Percentiles rank a stretch among this genome's conserved stretches.
Evolutionary conservation across 92 coral and sea anemone species (phyloP).

Genomic region (Isaurus tuberculatus): DNA sequence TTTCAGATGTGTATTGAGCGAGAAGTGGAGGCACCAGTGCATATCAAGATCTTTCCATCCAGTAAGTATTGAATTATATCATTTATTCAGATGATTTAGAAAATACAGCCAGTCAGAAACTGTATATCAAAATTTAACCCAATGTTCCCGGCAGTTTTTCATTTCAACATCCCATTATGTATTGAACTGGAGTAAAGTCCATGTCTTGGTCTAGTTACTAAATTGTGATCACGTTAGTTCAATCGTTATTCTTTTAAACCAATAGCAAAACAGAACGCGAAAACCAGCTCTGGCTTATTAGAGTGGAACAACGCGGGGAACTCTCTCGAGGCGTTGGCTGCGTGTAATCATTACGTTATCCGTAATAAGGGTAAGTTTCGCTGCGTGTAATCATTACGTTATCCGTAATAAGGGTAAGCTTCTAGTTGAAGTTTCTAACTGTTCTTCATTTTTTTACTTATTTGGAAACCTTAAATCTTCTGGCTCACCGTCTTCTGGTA

Average conservation of each 20-base stretch:
- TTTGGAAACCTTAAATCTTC: not conserved
- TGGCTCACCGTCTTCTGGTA: no score
- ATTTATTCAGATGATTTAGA: not conserved
- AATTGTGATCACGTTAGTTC: no score
- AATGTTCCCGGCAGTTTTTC: no score
- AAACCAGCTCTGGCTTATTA: constrained; percentile 83
- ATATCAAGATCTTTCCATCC: not conserved
- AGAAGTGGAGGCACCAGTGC: not conserved
- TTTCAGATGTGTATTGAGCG: not conserved
- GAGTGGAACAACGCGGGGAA: constrained; percentile 81
- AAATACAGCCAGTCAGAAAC: not conserved
- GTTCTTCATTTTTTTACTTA: not conserved
- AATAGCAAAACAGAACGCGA: constrained; percentile 45
- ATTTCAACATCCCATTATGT: not conserved
- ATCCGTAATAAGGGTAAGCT: constrained; percentile 82
- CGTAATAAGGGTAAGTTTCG: constrained; percentile 84
- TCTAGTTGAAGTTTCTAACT: not conserved
- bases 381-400: constrained; percentile 87
- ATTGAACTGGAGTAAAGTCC: no score
- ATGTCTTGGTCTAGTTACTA: not conserved
- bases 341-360: constrained; percentile 88
- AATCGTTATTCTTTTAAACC: not conserved
- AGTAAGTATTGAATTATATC: not conserved
- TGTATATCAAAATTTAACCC: no score
- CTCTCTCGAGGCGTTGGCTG: constrained; percentile 81